Conservation (phyloP, 2,797 vertebrate genomes). For the Pseudochaenichthys georgianus region DNA sequence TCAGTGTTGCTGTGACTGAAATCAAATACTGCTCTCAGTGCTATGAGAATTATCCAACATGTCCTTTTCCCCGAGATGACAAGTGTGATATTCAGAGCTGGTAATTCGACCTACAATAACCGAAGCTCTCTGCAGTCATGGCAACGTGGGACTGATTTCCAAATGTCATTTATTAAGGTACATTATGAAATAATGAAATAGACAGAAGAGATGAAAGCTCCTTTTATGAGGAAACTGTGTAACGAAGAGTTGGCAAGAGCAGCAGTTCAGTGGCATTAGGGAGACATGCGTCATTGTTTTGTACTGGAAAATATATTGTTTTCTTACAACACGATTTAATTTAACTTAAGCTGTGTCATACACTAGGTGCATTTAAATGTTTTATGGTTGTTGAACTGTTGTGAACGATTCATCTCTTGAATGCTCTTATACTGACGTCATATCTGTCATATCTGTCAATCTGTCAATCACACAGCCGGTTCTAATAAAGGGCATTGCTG, state of each 20-base stretch:
- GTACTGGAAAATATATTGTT: background rate
- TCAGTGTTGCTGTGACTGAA: conserved; percentile 1
- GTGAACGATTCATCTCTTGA: no score
- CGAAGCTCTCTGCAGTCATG: conserved; percentile 27
- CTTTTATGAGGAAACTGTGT: background rate
- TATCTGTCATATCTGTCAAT: no score
- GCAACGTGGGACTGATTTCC: conserved; percentile 12
- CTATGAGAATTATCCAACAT: background rate
- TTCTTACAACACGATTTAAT: background rate
- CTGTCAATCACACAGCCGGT: no score
- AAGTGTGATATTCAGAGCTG: background rate
- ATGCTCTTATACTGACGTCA: no score
- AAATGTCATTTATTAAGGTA: conserved; percentile 26
- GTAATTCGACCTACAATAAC: conserved; percentile 9
- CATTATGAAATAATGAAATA: background rate
- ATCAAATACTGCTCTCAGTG: background rate
- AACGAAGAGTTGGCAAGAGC: background rate
- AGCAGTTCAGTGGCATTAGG: conserved; percentile 1
- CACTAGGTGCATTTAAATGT: background rate
- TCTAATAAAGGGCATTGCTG: no score
- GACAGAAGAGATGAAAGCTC: background rate
- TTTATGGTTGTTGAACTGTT: background rate
- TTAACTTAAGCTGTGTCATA: background rate
- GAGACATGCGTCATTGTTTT: background rate
- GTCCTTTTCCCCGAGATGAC: background rate